A percentile compares a stretch with the other conserved stretches of the same genome.
Evolutionary conservation across 2,888 invertebrate genomes (phyloP).

Genomic region (Hipparchia sbordonii): DNA sequence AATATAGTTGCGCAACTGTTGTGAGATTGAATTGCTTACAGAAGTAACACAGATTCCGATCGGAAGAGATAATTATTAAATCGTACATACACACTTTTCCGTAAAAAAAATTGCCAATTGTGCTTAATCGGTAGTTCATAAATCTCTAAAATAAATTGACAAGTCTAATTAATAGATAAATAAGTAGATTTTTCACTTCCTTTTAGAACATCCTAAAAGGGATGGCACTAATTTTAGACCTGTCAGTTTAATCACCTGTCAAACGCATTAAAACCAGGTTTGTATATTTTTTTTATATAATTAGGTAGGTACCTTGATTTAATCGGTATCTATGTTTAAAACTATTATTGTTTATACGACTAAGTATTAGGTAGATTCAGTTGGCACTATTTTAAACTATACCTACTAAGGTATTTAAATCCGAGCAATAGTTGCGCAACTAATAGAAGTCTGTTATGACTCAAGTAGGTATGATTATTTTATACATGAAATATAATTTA

Average conservation of each 20-base stretch:
- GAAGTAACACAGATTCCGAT: background rate
- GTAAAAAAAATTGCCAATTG: background rate
- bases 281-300: too few species aligned
- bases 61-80: background rate
- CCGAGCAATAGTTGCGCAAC: slow-evolving; percentile 26
- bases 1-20: slow-evolving; percentile 12
- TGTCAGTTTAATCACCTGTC: too few species aligned
- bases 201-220: too few species aligned
- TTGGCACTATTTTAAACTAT: slow-evolving; percentile 20
- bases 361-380: background rate
- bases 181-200: too few species aligned
- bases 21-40: background rate
- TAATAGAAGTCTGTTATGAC: background rate
- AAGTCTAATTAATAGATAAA: too few species aligned
- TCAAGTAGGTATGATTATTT: background rate
- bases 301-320: background rate
- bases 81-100: background rate
- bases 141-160: too few species aligned
- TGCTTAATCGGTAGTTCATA: too few species aligned
- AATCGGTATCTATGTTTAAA: background rate
- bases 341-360: background rate
- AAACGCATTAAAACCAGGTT: too few species aligned
- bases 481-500: slow-evolving; percentile 11
- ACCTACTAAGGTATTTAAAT: background rate
- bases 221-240: too few species aligned